A percentile compares a stretch with the other conserved stretches of the same genome.
Evolutionary conservation across 2,888 invertebrate species (phyloP).

Genomic region (Heliconius hortense): DNA sequence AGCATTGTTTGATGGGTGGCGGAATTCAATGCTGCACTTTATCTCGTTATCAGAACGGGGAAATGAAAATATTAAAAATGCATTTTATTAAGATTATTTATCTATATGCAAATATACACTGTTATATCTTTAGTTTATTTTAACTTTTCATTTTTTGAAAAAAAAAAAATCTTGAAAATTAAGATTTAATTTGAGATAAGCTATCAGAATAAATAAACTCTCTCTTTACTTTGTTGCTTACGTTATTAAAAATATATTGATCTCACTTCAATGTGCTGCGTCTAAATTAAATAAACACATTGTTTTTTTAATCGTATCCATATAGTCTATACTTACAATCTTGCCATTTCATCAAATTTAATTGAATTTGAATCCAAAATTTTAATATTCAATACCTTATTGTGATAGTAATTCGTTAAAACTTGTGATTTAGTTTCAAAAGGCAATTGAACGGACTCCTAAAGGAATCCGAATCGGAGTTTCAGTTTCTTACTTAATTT

Average conservation of each 20-base stretch:
- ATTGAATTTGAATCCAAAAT: conserved; percentile 49
- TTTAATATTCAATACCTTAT: conserved; percentile 65
- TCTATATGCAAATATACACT: too few species aligned
- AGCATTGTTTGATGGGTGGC: too few species aligned
- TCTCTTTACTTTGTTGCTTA: background rate
- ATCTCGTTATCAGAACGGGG: too few species aligned
- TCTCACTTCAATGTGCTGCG: too few species aligned
- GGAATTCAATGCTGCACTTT: too few species aligned
- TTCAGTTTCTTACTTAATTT: conserved; percentile 67
- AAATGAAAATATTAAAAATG: too few species aligned
- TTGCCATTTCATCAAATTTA: conserved; percentile 46
- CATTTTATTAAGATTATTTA: too few species aligned
- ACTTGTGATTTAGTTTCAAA: conserved; percentile 76
- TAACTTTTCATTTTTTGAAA: too few species aligned
- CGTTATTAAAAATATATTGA: background rate
- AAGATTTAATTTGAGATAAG: too few species aligned
- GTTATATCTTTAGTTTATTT: too few species aligned
- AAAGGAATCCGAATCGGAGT: conserved; percentile 56
- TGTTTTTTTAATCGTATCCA: conserved; percentile 20
- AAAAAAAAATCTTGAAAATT: too few species aligned
- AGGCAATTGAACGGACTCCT: conserved; percentile 59
- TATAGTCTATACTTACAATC: conserved; percentile 11
- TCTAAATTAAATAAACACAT: background rate
- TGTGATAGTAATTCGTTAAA: conserved; percentile 72
- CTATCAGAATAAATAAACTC: too few species aligned